Conservation (phyloP, 2,113 vertebrate genomes). For the Peromyscus leucopus region DNA sequence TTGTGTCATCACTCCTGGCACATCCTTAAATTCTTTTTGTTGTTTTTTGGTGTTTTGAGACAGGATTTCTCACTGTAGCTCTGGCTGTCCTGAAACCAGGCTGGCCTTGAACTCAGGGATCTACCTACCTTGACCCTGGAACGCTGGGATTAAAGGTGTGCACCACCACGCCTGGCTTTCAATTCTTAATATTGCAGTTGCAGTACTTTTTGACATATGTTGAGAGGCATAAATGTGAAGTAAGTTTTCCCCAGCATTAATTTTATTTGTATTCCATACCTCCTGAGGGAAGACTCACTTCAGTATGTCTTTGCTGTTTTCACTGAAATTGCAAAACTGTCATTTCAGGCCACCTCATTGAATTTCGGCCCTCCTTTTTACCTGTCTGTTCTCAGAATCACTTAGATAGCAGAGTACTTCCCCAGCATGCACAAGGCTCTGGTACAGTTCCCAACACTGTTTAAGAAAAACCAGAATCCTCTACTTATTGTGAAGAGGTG, state of each 20-base stretch:
- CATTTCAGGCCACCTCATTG: background rate
- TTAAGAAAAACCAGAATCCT: background rate
- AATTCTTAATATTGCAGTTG: constrained; percentile 11
- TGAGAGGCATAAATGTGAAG: background rate
- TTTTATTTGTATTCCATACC: background rate
- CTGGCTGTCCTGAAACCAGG: background rate
- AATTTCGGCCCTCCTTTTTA: background rate
- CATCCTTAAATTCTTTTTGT: background rate
- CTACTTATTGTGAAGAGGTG: background rate
- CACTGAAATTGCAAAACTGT: background rate
- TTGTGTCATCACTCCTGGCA: background rate
- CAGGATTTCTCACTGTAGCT: background rate
- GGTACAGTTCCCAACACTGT: background rate
- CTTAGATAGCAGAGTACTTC: background rate
- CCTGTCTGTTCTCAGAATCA: background rate
- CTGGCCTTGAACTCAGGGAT: background rate
- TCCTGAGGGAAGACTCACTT: background rate
- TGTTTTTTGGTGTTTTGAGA: background rate
- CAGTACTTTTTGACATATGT: constrained; percentile 27
- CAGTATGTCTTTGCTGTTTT: constrained; percentile 15
- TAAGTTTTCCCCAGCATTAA: background rate
- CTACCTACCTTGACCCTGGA: background rate
- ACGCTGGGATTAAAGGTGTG: background rate
- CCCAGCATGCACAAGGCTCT: background rate
- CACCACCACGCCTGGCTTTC: background rate